Evolutionary conservation across 2,113 vertebrate species (phyloP), one percentile per base, ranked within the genome.

Genomic region (Brienomyrus brachyistius): DNA sequence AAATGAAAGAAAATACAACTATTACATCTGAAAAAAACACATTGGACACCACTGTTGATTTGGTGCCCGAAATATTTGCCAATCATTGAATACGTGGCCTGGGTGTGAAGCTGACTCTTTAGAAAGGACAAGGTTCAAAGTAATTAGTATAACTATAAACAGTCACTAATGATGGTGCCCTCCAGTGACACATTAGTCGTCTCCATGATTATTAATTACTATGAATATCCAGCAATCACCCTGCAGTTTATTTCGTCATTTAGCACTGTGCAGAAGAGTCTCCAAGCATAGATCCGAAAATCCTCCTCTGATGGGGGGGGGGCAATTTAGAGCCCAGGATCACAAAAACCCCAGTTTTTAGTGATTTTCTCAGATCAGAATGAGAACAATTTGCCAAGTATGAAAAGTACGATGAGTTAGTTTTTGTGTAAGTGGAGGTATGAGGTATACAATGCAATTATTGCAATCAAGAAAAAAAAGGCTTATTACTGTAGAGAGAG

Each of bases 131-230:
- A 93, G 92, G 80, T 93, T 92, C 91, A 1, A 91, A 94, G 92
- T 93, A 95, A 94, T 93, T 93, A 93, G 62, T 31, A 74, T 94
- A 91, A 95, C 95, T 95, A 93, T 93, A 93, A 90, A 77, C 91
- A 91, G 90, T 93, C 92, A 93, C 91, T 94, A 94, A 94, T 92
- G 94, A 93, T 91, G 70, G 90, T 88, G 90, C 91, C 92, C 90
- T 93, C 84, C 89, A 90, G 93, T 43, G 91, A 92, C 91, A 92
- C 89, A 86, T 89, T 51, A 59, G 89, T 91, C 87, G 92, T 94
- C 93, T 93, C 91, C 11, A 15, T 52, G 89, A 93, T 93, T 91
- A 93, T 92, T 91, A 95, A 90, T 94, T 48, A 66, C 92, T 92
- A 94, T 95, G 94, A 94, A 94, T 95, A 94, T 93, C 87, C 89